phyloP scores from a whole-genome alignment of 1,140 invertebrate species.

The Apis cerana region DNA sequence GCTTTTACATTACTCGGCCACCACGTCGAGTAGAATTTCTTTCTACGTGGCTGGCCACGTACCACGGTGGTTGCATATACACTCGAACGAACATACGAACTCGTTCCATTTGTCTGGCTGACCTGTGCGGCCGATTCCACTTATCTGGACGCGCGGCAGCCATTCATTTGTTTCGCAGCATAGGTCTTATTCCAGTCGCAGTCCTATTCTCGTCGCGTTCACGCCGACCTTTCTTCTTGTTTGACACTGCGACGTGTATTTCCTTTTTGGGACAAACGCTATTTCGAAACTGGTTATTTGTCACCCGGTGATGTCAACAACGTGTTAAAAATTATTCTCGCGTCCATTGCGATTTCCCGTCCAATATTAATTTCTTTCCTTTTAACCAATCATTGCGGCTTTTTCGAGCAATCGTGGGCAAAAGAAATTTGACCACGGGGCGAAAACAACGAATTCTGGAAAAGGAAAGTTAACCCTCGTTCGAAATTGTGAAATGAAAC shows the following conservation, averaged over 20 bases:
- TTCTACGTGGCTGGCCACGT: background rate
- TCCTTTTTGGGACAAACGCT: too few species aligned
- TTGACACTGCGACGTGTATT: background rate
- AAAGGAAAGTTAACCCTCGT: background rate
- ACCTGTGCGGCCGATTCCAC: constrained; percentile 19
- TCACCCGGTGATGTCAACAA: background rate
- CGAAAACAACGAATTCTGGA: too few species aligned
- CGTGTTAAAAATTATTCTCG: too few species aligned
- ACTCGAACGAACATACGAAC: background rate
- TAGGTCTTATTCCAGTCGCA: constrained; percentile 14
- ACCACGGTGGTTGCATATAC: background rate
- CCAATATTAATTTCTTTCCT: too few species aligned
- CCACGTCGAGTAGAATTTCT: background rate
- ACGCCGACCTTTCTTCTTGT: background rate
- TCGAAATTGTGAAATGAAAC: background rate
- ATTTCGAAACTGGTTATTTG: background rate
- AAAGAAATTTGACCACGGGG: too few species aligned
- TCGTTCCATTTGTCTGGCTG: constrained; percentile 16
- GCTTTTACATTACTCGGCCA: background rate
- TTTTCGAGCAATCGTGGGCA: too few species aligned
- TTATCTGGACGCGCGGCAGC: background rate
- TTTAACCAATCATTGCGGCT: too few species aligned
- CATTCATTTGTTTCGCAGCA: constrained; percentile 8
- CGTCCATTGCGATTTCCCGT: too few species aligned
- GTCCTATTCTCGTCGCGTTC: background rate